Evolutionary conservation across 2,113 vertebrate species (phyloP).

Genomic region (Sturnira hondurensis): DNA sequence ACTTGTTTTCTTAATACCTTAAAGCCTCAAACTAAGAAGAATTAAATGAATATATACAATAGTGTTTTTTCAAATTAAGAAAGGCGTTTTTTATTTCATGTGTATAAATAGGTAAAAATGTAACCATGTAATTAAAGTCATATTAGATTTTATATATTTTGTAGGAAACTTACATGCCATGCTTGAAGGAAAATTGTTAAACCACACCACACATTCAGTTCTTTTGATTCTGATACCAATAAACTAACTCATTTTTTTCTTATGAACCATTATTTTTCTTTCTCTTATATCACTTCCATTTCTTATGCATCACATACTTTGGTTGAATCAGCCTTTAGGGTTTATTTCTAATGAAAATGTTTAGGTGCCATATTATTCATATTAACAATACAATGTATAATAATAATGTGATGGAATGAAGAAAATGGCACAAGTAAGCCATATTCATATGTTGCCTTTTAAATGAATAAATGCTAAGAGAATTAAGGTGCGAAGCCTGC

Average conservation of each 20-base stretch:
- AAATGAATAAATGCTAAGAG: not conserved
- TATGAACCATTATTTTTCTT: not conserved
- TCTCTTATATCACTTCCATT: not conserved
- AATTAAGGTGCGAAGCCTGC: not conserved
- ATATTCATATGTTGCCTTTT: not conserved
- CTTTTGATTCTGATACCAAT: not conserved
- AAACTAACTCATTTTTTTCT: not conserved
- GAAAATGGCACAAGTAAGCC: constrained; percentile 30
- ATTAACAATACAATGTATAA: not conserved
- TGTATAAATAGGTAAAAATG: not conserved
- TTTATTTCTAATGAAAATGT: not conserved
- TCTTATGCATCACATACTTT: not conserved
- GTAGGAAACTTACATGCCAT: constrained; percentile 4
- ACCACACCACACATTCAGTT: not conserved
- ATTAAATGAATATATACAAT: not conserved
- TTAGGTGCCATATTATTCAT: not conserved
- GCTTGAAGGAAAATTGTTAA: not conserved
- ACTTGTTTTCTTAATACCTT: not conserved
- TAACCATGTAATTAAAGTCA: not conserved
- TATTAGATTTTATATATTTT: not conserved
- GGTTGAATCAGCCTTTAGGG: not conserved
- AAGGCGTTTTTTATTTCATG: not conserved
- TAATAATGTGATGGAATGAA: constrained; percentile 1
- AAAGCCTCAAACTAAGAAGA: not conserved
- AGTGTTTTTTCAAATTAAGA: not conserved